Percentiles rank a stretch among this genome's conserved stretches.
These are phyloP conservation scores for Noctilio leporinus DNA, from an alignment of 2,113 vertebrate genomes.

Conservation along the genomic window DNA sequence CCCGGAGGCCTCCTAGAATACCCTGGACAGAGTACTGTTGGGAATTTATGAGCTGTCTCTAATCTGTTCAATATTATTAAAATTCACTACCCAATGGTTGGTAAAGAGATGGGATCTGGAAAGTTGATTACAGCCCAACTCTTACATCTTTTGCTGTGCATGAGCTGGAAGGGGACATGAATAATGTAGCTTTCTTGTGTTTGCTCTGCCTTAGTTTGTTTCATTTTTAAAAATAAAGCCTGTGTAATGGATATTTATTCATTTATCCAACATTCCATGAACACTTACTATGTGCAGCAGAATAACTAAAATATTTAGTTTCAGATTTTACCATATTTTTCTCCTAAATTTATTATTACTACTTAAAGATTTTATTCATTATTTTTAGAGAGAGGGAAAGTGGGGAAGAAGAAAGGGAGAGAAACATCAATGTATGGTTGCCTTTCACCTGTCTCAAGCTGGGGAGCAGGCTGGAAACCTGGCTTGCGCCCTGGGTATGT, in stretches of 20 bases:
- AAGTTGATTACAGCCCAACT: neutral
- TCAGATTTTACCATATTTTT: neutral
- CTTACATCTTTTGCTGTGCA: neutral
- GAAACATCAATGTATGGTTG: no score
- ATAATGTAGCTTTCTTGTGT: neutral
- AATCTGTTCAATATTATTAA: neutral
- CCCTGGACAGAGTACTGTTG: neutral
- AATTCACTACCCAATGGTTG: neutral
- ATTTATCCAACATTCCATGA: neutral
- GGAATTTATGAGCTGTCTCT: neutral
- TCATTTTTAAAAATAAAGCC: neutral
- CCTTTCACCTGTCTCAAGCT: no score
- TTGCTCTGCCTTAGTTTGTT: neutral
- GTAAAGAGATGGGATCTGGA: neutral
- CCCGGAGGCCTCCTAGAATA: neutral
- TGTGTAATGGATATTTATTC: neutral
- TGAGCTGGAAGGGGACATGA: neutral
- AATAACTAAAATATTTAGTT: neutral
- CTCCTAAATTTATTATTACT: neutral
- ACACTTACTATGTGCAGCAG: neutral
- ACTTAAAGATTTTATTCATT: no score
- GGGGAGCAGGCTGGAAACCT: no score
- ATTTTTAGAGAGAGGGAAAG: no score
- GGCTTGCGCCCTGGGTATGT: no score
- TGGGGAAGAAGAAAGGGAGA: no score